Base-by-base conservation (phyloP, 2,888 invertebrate species). In the Gnatocerus cornutus region DNA sequence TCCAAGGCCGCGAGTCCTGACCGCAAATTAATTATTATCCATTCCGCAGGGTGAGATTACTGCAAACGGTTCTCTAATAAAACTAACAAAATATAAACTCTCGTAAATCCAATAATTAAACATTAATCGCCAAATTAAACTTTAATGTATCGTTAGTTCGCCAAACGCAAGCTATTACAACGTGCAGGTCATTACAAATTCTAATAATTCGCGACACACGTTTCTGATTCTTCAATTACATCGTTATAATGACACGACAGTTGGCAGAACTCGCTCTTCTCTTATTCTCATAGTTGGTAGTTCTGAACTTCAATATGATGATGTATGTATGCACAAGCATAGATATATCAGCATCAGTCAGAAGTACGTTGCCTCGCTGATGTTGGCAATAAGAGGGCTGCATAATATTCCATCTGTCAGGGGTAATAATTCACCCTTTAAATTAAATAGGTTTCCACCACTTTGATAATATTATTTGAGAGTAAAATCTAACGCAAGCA, bases 11-110 rank as follows among this genome's bases (percentile, higher is more conserved):
- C 10, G 27, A 12, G 21, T 45, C 14, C 30, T 55, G 43, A n/a
- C 9, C 10, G 43, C 64, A 64, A 55, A 55, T 64, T 64, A 64
- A 64, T 64, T 21, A 21, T 21, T 63, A 63, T 63, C 63, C 45
- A 63, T 63, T 63, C 52, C 10, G 52, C n/a, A 13, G 14, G 6
- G 14, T 39, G 37, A 43, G 43, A 52, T 53, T 53, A 53, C 46
- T 45, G 27, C 29, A 37, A 33, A 62, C 33, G 43, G 45, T 29
- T 45, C 30, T 30, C 59, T 30, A 21, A n/a, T n/a, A 45, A 45
- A 59, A 16, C 13, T 45, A 9, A 21, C 27, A 14, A 29, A 55
- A 55, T 33, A 55, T 37, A 55, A 55, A 39, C 55, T 39, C 55
- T 39, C 14, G 55, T 37, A 39, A 10, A 37, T 55, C 37, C 55